Base-by-base conservation (phyloP, 1,140 invertebrate genomes). In the Sinella curviseta region DNA sequence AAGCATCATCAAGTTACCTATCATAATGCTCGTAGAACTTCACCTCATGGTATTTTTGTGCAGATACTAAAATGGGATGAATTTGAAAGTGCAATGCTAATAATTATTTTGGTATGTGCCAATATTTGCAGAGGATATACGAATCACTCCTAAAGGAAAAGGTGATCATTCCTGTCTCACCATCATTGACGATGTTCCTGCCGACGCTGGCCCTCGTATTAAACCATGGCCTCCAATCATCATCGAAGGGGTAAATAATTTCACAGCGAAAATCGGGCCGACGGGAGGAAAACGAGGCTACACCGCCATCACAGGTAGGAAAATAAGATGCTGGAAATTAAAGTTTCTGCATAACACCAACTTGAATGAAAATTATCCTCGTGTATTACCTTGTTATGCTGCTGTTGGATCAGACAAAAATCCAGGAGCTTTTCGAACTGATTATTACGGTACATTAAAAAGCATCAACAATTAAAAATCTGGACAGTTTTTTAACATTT, bases 251-350 rank as follows among this genome's bases (percentile, higher is more conserved):
- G 89, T 90, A 75, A 88, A 86, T 28, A 90, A 89, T 74, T 93
- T 96, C 85, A 91, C 89, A 8, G 94, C 91, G 0, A 88, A 91
- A 82, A 95, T 97, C 78, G 95, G 95, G 0, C 94, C 94, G 0
- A 93, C 94, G 0, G 95, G 94, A 16, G 94, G 93, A 1, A 89
- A 91, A 70, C 89, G 92, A 3, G 94, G 95, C 12, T 96, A 96
- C 85, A 90, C 91, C 16, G 89, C 92, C 12, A 92, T 95, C 30
- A 96, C 94, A 60, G 93, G 93, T 90, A 80, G 76, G 39, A 20
- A 48, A 48, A 20, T 12, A 48, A 48, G 39, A 48, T 48, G 39
- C n/a, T n/a, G n/a, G n/a, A n/a, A n/a, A n/a, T n/a, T n/a, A n/a
- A n/a, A n/a, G n/a, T n/a, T n/a, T n/a, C n/a, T n/a, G n/a, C n/a